Evolutionary conservation across 2,113 vertebrate genomes (phyloP).

Genomic region (Hypanus sabinus): DNA sequence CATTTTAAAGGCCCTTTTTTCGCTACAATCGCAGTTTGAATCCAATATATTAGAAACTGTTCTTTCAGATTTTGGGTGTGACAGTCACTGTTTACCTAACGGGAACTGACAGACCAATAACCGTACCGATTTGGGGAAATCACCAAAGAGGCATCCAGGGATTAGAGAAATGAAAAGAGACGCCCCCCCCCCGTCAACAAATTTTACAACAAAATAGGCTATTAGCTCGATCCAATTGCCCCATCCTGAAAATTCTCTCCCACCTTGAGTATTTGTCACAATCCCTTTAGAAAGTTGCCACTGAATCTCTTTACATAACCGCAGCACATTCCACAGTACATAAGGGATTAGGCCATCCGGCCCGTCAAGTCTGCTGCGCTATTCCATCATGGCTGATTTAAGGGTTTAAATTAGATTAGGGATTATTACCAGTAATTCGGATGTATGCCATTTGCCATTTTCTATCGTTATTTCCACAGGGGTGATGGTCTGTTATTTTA

Average conservation of each 20-base stretch:
- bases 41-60: not conserved
- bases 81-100: not conserved
- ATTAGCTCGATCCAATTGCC: not conserved
- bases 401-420: not conserved
- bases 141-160: not conserved
- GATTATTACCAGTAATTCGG: not conserved
- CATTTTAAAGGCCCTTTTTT: not conserved
- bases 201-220: not conserved
- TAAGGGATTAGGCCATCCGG: too few relatives aligned
- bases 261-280: not conserved
- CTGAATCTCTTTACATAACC: not conserved
- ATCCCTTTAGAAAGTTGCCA: not conserved
- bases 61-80: not conserved
- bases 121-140: not conserved
- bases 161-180: not conserved
- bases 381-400: too few relatives aligned
- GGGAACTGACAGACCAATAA: not conserved
- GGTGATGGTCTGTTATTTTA: not conserved
- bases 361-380: too few relatives aligned
- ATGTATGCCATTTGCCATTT: not conserved
- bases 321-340: not conserved
- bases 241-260: not conserved
- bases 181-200: not conserved
- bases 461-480: not conserved
- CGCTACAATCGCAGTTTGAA: not conserved